These are phyloP conservation scores for Phainopepla nitens DNA, from an alignment of 2,113 vertebrate genomes.

Conservation along the genomic window DNA sequence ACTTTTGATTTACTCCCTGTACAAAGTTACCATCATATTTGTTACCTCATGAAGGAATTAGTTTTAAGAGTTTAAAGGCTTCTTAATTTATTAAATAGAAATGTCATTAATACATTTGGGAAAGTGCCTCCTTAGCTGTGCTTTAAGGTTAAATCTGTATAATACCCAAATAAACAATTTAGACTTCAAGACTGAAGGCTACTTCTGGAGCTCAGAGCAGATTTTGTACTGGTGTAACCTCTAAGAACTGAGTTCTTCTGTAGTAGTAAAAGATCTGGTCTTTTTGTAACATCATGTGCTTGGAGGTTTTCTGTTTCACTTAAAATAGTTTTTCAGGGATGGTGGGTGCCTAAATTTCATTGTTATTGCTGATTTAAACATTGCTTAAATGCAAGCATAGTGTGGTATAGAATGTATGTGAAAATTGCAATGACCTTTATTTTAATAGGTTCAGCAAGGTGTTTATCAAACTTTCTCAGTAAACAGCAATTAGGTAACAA, in stretches of 20 bases:
- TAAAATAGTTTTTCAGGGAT: background rate
- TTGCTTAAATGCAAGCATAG: background rate
- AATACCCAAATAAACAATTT: background rate
- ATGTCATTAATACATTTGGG: background rate
- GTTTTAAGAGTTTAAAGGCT: background rate
- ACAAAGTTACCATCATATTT: background rate
- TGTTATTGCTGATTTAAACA: conserved; percentile 6
- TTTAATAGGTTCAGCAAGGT: conserved; percentile 19
- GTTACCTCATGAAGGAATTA: background rate
- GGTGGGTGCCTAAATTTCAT: background rate
- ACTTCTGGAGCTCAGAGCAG: background rate
- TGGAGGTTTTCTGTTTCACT: background rate
- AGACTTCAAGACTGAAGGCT: background rate
- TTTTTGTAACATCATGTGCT: background rate
- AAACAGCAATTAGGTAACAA: conserved; percentile 41
- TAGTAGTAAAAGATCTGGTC: background rate
- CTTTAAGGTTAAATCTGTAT: background rate
- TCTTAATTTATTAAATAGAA: background rate
- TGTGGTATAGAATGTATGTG: background rate
- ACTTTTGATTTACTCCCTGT: background rate
- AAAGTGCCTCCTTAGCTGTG: background rate
- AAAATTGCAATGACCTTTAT: conserved; percentile 35
- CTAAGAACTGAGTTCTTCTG: background rate
- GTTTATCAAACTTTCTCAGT: conserved; percentile 33
- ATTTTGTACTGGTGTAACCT: background rate